A percentile compares a stretch with the other conserved stretches of the same genome.
phyloP scores from a whole-genome alignment of 2,113 vertebrate genomes.

The Ardeotis arabs region DNA sequence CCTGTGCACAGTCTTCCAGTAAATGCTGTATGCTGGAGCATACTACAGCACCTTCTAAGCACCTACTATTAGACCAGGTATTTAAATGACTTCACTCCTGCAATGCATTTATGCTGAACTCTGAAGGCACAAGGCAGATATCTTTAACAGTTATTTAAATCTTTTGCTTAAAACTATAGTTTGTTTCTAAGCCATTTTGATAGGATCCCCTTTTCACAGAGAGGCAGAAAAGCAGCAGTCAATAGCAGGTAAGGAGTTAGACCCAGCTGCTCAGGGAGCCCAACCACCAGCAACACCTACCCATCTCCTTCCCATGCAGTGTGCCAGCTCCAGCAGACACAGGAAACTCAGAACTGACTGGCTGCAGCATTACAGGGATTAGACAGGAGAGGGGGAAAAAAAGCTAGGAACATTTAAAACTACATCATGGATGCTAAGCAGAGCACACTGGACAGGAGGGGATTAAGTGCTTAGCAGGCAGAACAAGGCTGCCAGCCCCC shows the following conservation, averaged over 20 bases:
- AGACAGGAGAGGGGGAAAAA: background rate
- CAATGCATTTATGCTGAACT: background rate
- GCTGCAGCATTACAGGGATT: conserved; percentile 20
- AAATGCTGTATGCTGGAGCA: background rate
- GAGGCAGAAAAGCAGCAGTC: background rate
- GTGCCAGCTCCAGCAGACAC: background rate
- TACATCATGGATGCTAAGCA: conserved; percentile 13
- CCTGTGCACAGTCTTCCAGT: background rate
- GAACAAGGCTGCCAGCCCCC: background rate
- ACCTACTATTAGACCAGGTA: background rate
- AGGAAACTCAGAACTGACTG: background rate
- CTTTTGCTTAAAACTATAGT: background rate
- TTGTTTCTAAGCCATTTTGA: no score
- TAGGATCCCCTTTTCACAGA: background rate
- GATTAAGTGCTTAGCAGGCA: conserved; percentile 61
- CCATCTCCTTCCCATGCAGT: background rate
- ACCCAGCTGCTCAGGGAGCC: background rate
- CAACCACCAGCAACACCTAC: background rate
- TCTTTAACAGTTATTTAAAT: background rate
- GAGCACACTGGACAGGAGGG: conserved; percentile 23
- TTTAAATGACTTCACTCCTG: background rate
- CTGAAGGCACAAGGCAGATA: background rate
- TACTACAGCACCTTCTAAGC: background rate
- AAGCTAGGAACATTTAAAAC: conserved; percentile 16
- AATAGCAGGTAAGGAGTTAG: background rate